phyloP scores from a whole-genome alignment of 2,797 vertebrate species.

The Enteromius treurensis region DNA sequence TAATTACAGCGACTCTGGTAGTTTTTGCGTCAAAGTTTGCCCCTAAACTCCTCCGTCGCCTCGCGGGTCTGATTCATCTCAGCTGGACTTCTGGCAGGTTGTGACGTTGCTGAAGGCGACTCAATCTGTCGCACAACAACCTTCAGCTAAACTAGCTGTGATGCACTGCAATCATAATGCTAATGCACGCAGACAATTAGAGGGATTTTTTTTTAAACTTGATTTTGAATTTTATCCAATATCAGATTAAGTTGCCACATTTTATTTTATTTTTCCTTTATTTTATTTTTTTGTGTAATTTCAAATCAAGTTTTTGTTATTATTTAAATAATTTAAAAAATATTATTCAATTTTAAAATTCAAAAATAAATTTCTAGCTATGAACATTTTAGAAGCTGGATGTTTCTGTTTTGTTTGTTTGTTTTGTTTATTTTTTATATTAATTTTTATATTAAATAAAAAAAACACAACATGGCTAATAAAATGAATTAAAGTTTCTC shows the following conservation, averaged over 20 bases:
- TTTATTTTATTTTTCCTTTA: neutral
- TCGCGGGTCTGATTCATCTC: neutral
- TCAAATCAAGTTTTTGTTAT: too few relatives aligned
- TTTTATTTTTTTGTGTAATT: too few relatives aligned
- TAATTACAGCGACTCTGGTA: neutral
- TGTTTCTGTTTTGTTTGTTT: too few relatives aligned
- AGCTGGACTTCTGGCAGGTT: slow-evolving; percentile 9
- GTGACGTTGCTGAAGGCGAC: neutral
- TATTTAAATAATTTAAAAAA: neutral
- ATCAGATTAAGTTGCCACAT: neutral
- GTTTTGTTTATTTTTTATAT: too few relatives aligned
- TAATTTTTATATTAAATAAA: too few relatives aligned
- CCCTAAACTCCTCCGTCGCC: neutral
- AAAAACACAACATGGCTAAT: too few relatives aligned
- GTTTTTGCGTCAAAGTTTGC: neutral
- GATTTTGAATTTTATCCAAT: neutral
- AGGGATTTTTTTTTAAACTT: too few relatives aligned
- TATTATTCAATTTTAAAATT: neutral
- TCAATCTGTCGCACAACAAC: slow-evolving; percentile 5
- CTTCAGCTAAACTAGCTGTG: neutral
- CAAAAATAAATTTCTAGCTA: too few relatives aligned
- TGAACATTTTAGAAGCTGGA: neutral
- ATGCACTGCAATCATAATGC: neutral
- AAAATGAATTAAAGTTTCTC: too few relatives aligned
- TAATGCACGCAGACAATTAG: neutral